A percentile compares a stretch with the other conserved stretches of the same genome.
Evolutionary conservation across 2,888 invertebrate species (phyloP).

Genomic region (Epinotia ramella): DNA sequence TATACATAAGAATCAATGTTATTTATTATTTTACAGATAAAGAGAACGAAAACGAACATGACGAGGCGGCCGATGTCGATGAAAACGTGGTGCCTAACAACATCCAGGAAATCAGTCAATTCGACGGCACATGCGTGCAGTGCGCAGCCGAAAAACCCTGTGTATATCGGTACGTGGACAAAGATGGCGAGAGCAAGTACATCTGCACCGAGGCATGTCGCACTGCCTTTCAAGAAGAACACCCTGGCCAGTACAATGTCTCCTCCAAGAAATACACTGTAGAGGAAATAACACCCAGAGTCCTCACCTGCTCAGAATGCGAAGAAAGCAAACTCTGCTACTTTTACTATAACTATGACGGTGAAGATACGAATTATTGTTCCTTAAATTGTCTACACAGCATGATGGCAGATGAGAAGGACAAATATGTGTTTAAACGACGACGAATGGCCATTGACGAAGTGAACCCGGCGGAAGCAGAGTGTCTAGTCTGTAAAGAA

Average conservation of each 20-base stretch:
- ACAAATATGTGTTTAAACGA: slow-evolving; percentile 83
- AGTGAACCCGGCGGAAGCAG: slow-evolving; percentile 55
- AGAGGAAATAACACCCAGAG: slow-evolving; percentile 70
- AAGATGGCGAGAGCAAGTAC: slow-evolving; percentile 64
- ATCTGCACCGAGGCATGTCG: slow-evolving; percentile 83
- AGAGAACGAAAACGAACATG: slow-evolving; percentile 77
- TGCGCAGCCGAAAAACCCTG: slow-evolving; percentile 71
- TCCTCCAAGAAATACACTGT: slow-evolving; percentile 71
- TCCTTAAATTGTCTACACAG: slow-evolving; percentile 83
- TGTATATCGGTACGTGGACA: slow-evolving; percentile 63
- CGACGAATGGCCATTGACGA: slow-evolving; percentile 82
- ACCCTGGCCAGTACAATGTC: slow-evolving; percentile 67
- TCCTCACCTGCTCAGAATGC: slow-evolving; percentile 72
- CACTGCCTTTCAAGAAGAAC: slow-evolving; percentile 69
- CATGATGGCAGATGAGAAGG: slow-evolving; percentile 82
- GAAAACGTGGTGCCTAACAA: slow-evolving; percentile 65
- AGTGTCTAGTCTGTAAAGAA: slow-evolving; percentile 82
- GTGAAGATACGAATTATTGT: slow-evolving; percentile 80
- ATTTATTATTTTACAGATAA: slow-evolving; percentile 66
- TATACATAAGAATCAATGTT: background rate
- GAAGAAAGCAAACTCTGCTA: slow-evolving; percentile 76
- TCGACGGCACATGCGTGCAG: slow-evolving; percentile 75
- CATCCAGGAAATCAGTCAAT: slow-evolving; percentile 72
- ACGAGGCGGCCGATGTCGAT: slow-evolving; percentile 73
- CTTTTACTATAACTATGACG: slow-evolving; percentile 78